Percentiles rank a stretch among this genome's conserved stretches.
These are phyloP conservation scores for Portunus trituberculatus DNA, from an alignment of 1,140 invertebrate species.

Conservation along the genomic window DNA sequence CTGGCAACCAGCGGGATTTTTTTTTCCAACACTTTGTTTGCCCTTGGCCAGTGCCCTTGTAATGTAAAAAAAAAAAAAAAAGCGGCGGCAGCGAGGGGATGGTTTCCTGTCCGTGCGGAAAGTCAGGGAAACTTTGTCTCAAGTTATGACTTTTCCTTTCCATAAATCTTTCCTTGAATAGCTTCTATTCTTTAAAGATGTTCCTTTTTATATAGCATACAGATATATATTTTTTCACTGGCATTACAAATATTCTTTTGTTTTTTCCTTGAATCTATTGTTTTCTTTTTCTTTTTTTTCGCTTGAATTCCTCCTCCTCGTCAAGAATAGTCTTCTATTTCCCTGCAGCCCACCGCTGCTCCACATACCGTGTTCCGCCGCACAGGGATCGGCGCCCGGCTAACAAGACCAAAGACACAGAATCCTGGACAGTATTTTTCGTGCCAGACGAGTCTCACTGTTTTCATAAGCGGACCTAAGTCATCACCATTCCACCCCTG, in stretches of 20 bases:
- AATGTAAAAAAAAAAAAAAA: no score
- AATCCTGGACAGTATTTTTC: not conserved
- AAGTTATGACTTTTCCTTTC: conserved; percentile 14
- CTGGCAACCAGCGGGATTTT: no score
- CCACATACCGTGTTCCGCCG: not conserved
- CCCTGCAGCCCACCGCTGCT: not conserved
- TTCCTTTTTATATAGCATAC: not conserved
- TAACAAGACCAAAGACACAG: not conserved
- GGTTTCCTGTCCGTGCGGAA: not conserved
- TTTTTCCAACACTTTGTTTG: no score
- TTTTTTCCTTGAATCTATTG: not conserved
- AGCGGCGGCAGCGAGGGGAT: not conserved
- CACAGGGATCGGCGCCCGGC: not conserved
- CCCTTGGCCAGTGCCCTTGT: no score
- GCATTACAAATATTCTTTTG: not conserved
- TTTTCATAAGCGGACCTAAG: conserved; percentile 1
- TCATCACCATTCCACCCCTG: not conserved
- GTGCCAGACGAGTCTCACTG: not conserved
- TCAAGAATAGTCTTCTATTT: not conserved
- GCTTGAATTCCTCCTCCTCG: not conserved
- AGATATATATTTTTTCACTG: not conserved
- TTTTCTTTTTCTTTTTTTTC: not conserved
- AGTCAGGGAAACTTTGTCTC: conserved; percentile 10
- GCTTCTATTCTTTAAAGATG: not conserved
- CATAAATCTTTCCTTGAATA: conserved; percentile 10